A percentile compares a stretch with the other conserved stretches of the same genome.
phyloP scores from a whole-genome alignment of 2,888 invertebrate species.

The Hetaerina titia region DNA sequence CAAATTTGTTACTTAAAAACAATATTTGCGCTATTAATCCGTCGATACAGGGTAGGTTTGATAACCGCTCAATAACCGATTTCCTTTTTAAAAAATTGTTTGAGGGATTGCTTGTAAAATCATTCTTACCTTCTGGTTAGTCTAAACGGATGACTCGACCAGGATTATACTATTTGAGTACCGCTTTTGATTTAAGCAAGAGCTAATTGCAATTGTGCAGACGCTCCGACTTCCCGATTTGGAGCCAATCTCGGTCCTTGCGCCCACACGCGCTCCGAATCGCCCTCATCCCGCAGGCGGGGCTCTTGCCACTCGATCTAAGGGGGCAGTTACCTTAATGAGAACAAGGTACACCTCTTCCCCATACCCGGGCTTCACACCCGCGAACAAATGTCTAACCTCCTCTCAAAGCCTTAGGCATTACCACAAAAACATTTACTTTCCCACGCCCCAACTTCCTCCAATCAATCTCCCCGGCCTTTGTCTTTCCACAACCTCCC shows the following conservation, averaged over 20 bases:
- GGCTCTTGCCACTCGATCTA: not conserved
- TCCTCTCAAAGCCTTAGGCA: slow-evolving; percentile 41
- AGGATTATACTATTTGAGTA: too few relatives aligned
- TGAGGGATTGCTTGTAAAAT: too few relatives aligned
- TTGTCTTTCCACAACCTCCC: not conserved
- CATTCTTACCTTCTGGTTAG: too few relatives aligned
- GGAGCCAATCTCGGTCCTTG: not conserved
- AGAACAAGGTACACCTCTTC: slow-evolving; percentile 30
- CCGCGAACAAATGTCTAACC: slow-evolving; percentile 54
- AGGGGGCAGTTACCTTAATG: not conserved
- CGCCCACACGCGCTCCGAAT: not conserved
- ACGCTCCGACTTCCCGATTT: not conserved
- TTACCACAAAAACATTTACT: slow-evolving; percentile 58
- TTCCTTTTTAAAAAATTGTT: too few relatives aligned
- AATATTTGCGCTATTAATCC: too few relatives aligned
- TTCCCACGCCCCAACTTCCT: slow-evolving; percentile 27
- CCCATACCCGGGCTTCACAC: slow-evolving; percentile 14
- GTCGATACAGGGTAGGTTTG: too few relatives aligned
- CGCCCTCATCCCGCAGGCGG: not conserved
- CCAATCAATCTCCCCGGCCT: slow-evolving; percentile 24
- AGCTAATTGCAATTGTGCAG: not conserved
- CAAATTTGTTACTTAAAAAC: too few relatives aligned
- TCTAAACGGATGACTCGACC: too few relatives aligned
- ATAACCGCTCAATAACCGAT: too few relatives aligned
- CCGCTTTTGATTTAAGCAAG: too few relatives aligned